phyloP scores from a whole-genome alignment of 2,888 invertebrate genomes.

The Clivina fossor region DNA sequence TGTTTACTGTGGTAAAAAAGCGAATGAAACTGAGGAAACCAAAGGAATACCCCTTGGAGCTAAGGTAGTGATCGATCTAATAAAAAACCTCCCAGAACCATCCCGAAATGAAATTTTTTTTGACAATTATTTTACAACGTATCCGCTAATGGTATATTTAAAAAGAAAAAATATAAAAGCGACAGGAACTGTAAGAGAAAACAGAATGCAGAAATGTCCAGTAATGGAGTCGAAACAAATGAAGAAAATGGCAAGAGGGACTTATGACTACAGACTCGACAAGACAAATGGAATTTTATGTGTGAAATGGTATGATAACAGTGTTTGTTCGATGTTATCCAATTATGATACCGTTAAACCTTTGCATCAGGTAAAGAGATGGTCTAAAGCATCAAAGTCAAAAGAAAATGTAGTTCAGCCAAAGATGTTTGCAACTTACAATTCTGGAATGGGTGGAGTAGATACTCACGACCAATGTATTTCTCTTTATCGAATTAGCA shows the following conservation, averaged over 20 bases:
- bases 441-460: slow-evolving; percentile 33
- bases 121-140: slow-evolving; percentile 37
- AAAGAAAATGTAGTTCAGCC: too few species aligned
- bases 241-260: slow-evolving; percentile 29
- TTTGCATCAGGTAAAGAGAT: slow-evolving; percentile 28
- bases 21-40: slow-evolving; percentile 33
- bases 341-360: slow-evolving; percentile 34
- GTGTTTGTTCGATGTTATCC: slow-evolving; percentile 36
- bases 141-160: slow-evolving; percentile 24
- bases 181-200: slow-evolving; percentile 29
- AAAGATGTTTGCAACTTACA: slow-evolving; percentile 18
- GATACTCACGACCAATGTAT: slow-evolving; percentile 26
- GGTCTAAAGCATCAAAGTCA: slow-evolving; percentile 14
- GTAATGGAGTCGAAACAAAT: not conserved
- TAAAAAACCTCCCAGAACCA: slow-evolving; percentile 28
- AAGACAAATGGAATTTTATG: slow-evolving; percentile 34
- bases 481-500: slow-evolving; percentile 19
- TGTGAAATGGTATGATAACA: slow-evolving; percentile 41
- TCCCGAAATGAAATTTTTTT: slow-evolving; percentile 33
- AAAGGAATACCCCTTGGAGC: slow-evolving; percentile 37
- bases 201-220: slow-evolving; percentile 29
- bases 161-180: slow-evolving; percentile 17
- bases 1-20: slow-evolving; percentile 39
- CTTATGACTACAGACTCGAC: slow-evolving; percentile 30
- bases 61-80: slow-evolving; percentile 36